Conservation (phyloP, 1,140 invertebrate species). For the Drosophila melanogaster region Release_6_plus_ISO1_MT NT_033777.3:30817501-30818000, state of each 20-base stretch:
- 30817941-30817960: conserved; percentile 23
- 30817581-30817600: conserved; percentile 37
- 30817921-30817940: conserved; percentile 19
- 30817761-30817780: conserved; percentile 49
- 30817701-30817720: conserved; percentile 86
- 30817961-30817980: not conserved
- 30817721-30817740: conserved; percentile 79
- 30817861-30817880: conserved; percentile 40
- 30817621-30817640: conserved; percentile 86
- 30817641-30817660: conserved; percentile 95
- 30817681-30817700: conserved; percentile 97
- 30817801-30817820: conserved; percentile 10
- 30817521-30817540: too few species aligned
- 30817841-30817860: conserved; percentile 4
- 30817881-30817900: conserved; percentile 67
- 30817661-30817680: conserved; percentile 91
- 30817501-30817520: too few species aligned
- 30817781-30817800: conserved; percentile 50
- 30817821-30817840: conserved; percentile 1
- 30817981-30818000: conserved; percentile 72
- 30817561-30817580: conserved; percentile 29
- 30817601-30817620: conserved; percentile 34
- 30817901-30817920: conserved; percentile 11
- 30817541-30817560: not conserved
- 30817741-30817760: conserved; percentile 75